A percentile compares a stretch with the other conserved stretches of the same genome.
Conservation (phyloP, 2,797 vertebrate genomes). For the Arctocebus calabarensis region DNA sequence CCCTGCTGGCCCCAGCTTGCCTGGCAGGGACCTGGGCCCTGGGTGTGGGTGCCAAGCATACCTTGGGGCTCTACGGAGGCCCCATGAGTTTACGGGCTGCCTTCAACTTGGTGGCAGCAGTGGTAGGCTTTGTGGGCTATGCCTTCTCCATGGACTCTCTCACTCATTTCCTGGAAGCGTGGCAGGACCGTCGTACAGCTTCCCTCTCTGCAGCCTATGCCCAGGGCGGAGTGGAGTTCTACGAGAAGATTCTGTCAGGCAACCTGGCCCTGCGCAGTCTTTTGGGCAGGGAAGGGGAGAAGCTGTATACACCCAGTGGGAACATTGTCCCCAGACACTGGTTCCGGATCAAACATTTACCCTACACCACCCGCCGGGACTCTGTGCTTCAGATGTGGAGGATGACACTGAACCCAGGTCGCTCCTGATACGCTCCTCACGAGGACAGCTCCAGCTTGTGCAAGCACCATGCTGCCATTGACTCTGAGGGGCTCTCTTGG, state of each 20-base stretch:
- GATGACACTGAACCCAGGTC: constrained; percentile 68
- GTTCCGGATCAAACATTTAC: constrained; percentile 92
- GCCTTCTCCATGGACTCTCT: constrained; percentile 89
- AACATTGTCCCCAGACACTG: constrained; percentile 93
- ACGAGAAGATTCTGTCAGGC: constrained; percentile 93
- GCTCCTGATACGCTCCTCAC: constrained; percentile 26
- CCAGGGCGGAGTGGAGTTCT: constrained; percentile 95
- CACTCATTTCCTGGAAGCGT: constrained; percentile 91
- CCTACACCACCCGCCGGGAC: constrained; percentile 93
- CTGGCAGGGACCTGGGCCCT: constrained; percentile 91
- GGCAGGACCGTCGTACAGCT: constrained; percentile 90
- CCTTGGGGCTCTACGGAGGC: constrained; percentile 90
- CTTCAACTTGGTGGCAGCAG: constrained; percentile 88
- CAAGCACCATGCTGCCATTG: neutral
- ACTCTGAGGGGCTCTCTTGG: neutral
- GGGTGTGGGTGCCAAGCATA: constrained; percentile 90
- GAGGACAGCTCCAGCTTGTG: neutral
- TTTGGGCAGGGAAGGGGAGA: constrained; percentile 91
- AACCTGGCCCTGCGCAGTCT: constrained; percentile 92
- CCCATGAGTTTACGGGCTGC: constrained; percentile 86
- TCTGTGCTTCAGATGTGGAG: constrained; percentile 89
- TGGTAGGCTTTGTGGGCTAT: constrained; percentile 90
- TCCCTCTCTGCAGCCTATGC: constrained; percentile 91
- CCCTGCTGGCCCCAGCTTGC: constrained; percentile 90
- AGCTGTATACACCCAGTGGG: constrained; percentile 93